Conservation (phyloP, 2,888 invertebrate species). For the Ferrisia virgata region DNA sequence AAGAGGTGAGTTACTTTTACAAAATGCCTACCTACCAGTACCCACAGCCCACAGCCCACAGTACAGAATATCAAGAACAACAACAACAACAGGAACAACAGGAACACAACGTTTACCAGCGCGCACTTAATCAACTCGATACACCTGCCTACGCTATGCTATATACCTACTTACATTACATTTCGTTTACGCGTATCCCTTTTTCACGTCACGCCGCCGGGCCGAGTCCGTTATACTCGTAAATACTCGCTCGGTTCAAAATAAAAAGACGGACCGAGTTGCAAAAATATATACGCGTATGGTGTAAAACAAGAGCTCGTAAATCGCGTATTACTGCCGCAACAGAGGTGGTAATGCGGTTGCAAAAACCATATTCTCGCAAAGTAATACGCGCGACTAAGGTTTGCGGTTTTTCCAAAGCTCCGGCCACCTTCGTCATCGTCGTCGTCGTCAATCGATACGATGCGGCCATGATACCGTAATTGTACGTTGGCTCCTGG, state of each 20-base stretch:
- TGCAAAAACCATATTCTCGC: neutral
- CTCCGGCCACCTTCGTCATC: neutral
- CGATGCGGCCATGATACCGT: neutral
- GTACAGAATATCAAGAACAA: too few relatives aligned
- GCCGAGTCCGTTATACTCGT: too few relatives aligned
- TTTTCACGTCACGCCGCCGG: too few relatives aligned
- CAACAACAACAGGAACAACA: too few relatives aligned
- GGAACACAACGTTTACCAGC: neutral
- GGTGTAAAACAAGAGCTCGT: slow-evolving; percentile 18
- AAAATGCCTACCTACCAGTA: too few relatives aligned
- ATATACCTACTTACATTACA: too few relatives aligned
- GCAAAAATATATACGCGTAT: neutral
- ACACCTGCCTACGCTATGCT: neutral
- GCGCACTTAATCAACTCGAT: neutral
- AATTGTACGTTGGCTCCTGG: too few relatives aligned
- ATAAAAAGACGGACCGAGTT: neutral
- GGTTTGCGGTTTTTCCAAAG: slow-evolving; percentile 15
- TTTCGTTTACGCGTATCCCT: neutral
- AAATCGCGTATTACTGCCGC: neutral
- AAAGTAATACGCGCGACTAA: slow-evolving; percentile 8
- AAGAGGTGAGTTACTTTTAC: slow-evolving; percentile 50
- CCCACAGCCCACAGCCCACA: too few relatives aligned
- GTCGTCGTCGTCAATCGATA: neutral
- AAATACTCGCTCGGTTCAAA: neutral
- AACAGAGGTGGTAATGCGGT: slow-evolving; percentile 4